A percentile compares a stretch with the other conserved stretches of the same genome.
phyloP scores from a whole-genome alignment of 2,888 invertebrate genomes.

The Tinea semifulvella region DNA sequence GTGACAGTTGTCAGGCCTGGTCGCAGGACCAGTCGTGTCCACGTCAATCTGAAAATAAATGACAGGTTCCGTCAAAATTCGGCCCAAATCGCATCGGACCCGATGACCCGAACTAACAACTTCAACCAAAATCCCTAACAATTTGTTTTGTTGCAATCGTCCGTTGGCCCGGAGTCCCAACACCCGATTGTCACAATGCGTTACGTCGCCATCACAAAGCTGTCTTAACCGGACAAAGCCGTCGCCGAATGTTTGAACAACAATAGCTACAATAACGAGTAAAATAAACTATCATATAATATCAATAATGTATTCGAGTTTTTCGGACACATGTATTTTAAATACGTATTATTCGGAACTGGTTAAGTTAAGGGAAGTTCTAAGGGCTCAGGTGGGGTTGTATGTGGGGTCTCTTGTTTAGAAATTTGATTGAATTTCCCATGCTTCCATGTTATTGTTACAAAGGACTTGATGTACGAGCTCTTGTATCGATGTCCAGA shows the following conservation, averaged over 20 bases:
- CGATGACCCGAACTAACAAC: constrained; percentile 63
- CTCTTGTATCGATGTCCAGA: constrained; percentile 1
- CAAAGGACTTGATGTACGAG: neutral
- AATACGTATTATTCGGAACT: constrained; percentile 62
- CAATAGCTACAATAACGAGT: constrained; percentile 34
- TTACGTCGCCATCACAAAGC: neutral
- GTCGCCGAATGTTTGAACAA: constrained; percentile 31
- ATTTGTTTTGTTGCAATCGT: constrained; percentile 32
- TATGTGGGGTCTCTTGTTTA: constrained; percentile 27
- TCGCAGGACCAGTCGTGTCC: constrained; percentile 18
- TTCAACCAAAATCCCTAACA: constrained; percentile 55
- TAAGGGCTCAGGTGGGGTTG: constrained; percentile 30
- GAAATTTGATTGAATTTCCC: constrained; percentile 52
- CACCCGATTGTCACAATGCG: constrained; percentile 22
- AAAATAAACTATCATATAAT: constrained; percentile 67
- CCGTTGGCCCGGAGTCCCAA: too few relatives aligned
- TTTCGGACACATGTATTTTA: constrained; percentile 63
- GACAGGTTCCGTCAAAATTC: constrained; percentile 59
- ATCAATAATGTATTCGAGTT: constrained; percentile 59
- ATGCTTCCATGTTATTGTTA: constrained; percentile 26
- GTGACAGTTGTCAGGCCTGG: constrained; percentile 14
- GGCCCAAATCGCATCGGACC: constrained; percentile 62
- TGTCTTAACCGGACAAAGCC: neutral
- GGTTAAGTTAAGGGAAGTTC: constrained; percentile 36
- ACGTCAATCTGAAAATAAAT: constrained; percentile 55